phyloP scores from a whole-genome alignment of 2,888 invertebrate species.

The Tryphoninae sp. region DNA sequence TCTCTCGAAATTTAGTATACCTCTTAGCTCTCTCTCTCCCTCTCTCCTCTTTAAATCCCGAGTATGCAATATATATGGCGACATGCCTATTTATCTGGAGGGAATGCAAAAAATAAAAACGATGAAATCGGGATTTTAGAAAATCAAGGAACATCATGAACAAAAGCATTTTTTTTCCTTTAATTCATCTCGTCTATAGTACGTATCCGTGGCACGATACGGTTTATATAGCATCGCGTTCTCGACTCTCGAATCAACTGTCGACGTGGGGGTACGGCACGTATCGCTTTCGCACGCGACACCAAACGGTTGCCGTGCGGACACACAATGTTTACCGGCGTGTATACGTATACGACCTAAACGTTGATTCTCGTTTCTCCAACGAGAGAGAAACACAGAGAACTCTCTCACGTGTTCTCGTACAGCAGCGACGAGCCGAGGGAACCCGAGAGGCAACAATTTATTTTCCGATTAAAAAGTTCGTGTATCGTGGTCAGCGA shows the following conservation, averaged over 20 bases:
- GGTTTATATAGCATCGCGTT: constrained; percentile 53
- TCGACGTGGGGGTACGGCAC: constrained; percentile 31
- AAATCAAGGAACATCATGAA: constrained; percentile 28
- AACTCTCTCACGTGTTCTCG: background rate
- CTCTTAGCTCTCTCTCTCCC: background rate
- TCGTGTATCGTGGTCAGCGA: constrained; percentile 64
- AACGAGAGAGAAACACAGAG: background rate
- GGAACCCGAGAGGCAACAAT: constrained; percentile 60
- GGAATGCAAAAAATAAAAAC: constrained; percentile 10
- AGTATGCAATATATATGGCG: background rate
- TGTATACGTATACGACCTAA: constrained; percentile 30
- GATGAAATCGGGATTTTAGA: background rate
- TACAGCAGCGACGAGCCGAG: constrained; percentile 8
- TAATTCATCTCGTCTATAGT: background rate
- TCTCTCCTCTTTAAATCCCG: background rate
- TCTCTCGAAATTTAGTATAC: constrained; percentile 13
- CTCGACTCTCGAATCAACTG: constrained; percentile 57
- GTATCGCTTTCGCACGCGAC: constrained; percentile 60
- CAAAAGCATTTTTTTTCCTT: constrained; percentile 47
- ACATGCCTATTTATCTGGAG: constrained; percentile 40
- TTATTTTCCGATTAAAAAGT: constrained; percentile 70
- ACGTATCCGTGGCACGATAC: constrained; percentile 9
- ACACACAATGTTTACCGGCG: constrained; percentile 17
- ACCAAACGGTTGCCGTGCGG: constrained; percentile 36
- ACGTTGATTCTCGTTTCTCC: constrained; percentile 49